Evolutionary conservation across 2,113 vertebrate species (phyloP).

Genomic region (Microtus oregoni): DNA sequence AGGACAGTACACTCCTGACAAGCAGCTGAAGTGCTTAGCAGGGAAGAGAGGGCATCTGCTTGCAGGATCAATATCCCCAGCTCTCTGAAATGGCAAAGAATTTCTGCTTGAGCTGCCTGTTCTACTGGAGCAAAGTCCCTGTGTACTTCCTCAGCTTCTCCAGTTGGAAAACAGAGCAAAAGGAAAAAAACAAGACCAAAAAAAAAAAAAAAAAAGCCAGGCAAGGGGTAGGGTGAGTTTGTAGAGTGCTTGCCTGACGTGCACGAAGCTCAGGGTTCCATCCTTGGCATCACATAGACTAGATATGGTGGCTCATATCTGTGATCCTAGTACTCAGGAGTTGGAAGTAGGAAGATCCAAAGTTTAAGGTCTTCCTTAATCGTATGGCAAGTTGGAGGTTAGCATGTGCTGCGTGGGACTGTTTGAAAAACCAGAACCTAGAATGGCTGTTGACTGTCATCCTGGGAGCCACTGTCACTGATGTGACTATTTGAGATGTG

Average conservation of each 20-base stretch:
- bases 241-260: not conserved
- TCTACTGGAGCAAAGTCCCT: slow-evolving; percentile 64
- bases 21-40: not conserved
- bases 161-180: not conserved
- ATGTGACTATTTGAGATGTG: not conserved
- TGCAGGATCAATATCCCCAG: not conserved
- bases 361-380: not conserved
- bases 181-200: not conserved
- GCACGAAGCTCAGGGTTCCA: not conserved
- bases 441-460: not conserved
- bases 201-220: not conserved
- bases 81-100: not conserved
- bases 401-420: not conserved
- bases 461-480: not conserved
- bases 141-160: slow-evolving; percentile 82
- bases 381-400: not conserved
- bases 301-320: not conserved
- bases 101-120: slow-evolving; percentile 28
- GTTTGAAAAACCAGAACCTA: not conserved
- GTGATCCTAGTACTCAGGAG: not conserved
- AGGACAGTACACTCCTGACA: not conserved
- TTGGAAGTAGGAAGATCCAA: not conserved
- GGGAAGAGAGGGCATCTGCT: not conserved
- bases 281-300: not conserved
- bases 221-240: not conserved